Conservation (phyloP, 2,113 vertebrate species). For the Mobula birostris region DNA sequence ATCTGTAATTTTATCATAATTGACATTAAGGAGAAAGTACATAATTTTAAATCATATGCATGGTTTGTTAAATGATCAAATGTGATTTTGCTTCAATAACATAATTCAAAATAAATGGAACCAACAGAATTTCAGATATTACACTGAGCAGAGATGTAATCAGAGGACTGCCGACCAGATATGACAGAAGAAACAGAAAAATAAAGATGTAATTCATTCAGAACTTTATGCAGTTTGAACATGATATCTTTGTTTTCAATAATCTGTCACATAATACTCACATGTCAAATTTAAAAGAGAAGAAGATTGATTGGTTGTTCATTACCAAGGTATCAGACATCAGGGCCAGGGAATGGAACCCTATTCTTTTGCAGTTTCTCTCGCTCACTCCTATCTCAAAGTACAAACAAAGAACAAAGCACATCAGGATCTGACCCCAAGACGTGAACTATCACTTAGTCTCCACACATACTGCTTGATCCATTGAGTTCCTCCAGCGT, state of each 20-base stretch:
- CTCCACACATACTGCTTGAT: neutral
- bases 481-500: too few relatives aligned
- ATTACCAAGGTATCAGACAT: neutral
- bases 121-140: neutral
- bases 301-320: neutral
- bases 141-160: neutral
- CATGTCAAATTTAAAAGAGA: neutral
- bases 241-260: neutral
- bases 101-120: slow-evolving; percentile 16
- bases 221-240: neutral
- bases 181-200: neutral
- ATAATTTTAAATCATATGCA: slow-evolving; percentile 24
- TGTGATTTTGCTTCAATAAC: neutral
- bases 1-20: slow-evolving; percentile 4
- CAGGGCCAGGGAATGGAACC: neutral
- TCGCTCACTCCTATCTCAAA: neutral
- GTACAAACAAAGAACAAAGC: too few relatives aligned
- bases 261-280: neutral
- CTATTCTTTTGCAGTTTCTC: too few relatives aligned
- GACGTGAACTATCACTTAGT: neutral
- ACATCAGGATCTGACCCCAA: neutral
- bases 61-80: slow-evolving; percentile 18
- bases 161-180: neutral
- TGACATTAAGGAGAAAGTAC: slow-evolving; percentile 31
- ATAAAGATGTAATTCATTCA: neutral